Conservation (phyloP, 2,888 invertebrate genomes). For the Tupiocoris notatus region DNA sequence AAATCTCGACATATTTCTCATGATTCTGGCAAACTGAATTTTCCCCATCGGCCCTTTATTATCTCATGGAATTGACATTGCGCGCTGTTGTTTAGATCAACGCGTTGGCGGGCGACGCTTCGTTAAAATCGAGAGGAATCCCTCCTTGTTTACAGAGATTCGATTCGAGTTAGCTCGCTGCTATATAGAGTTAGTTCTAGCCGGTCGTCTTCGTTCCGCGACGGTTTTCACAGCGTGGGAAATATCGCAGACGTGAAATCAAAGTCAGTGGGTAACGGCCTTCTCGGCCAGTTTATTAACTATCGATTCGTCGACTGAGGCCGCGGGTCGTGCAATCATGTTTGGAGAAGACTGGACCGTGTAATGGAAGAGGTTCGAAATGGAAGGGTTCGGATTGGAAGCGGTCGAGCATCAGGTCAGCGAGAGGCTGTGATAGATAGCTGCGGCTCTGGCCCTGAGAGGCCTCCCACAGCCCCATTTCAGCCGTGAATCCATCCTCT, state of each 20-base stretch:
- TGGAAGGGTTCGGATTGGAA: neutral
- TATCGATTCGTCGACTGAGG: neutral
- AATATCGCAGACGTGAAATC: neutral
- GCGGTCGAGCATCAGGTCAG: neutral
- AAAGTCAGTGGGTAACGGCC: neutral
- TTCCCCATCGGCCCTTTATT: too few relatives aligned
- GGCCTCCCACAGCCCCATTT: constrained; percentile 1
- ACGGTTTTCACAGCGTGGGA: neutral
- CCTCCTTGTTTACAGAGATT: neutral
- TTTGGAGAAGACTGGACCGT: constrained; percentile 7
- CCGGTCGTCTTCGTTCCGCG: neutral
- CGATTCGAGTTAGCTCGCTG: neutral
- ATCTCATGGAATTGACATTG: too few relatives aligned
- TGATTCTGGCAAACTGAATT: too few relatives aligned
- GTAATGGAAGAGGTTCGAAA: neutral
- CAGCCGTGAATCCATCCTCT: neutral
- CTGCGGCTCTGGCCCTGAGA: neutral
- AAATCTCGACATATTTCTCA: too few relatives aligned
- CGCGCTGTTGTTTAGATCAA: too few relatives aligned
- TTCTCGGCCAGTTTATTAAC: neutral
- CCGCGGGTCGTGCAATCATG: constrained; percentile 18
- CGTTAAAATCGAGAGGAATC: too few relatives aligned
- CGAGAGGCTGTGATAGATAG: constrained; percentile 1
- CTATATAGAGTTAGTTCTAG: neutral
- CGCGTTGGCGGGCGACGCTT: too few relatives aligned